A percentile compares a stretch with the other conserved stretches of the same genome.
Conservation (phyloP, 2,888 invertebrate species). For the Yponomeuta plumbellus region DNA sequence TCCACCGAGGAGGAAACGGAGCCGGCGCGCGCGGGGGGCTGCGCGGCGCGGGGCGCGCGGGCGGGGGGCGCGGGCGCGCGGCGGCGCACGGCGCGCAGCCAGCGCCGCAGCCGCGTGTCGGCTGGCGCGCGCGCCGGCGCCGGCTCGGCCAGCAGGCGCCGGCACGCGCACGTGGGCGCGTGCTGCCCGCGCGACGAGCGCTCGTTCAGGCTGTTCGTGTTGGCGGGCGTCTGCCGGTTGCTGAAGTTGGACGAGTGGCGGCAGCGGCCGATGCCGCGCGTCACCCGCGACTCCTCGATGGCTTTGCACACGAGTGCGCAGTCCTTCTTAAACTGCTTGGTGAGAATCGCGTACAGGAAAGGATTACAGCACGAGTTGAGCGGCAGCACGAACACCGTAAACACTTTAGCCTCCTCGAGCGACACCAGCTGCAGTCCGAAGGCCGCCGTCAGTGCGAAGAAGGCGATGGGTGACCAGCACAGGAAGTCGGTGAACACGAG, state of each 20-base stretch:
- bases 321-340: constrained; percentile 98
- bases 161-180: constrained; percentile 74
- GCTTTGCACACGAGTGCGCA: constrained; percentile 97
- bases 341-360: constrained; percentile 97
- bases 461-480: constrained; percentile 98
- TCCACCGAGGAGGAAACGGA: constrained; percentile 94
- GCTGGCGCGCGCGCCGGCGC: constrained; percentile 75
- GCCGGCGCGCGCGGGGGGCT: constrained; percentile 85
- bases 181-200: constrained; percentile 83
- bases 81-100: constrained; percentile 63
- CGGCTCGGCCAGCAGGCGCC: constrained; percentile 62
- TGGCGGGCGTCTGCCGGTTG: constrained; percentile 90
- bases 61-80: constrained; percentile 39
- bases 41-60: constrained; percentile 43
- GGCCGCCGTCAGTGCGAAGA: constrained; percentile 95
- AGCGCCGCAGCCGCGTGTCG: constrained; percentile 38
- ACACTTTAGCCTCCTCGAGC: constrained; percentile 96
- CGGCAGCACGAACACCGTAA: constrained; percentile 96
- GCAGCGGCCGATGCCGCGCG: constrained; percentile 90
- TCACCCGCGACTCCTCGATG: constrained; percentile 95
- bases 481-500: constrained; percentile 97
- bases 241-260: constrained; percentile 92
- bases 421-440: constrained; percentile 94
- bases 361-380: constrained; percentile 98
- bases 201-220: constrained; percentile 89